A percentile compares a stretch with the other conserved stretches of the same genome.
These are phyloP conservation scores for Drosophila sucinea DNA, from an alignment of 1,140 invertebrate species.

Conservation along the genomic window DNA sequence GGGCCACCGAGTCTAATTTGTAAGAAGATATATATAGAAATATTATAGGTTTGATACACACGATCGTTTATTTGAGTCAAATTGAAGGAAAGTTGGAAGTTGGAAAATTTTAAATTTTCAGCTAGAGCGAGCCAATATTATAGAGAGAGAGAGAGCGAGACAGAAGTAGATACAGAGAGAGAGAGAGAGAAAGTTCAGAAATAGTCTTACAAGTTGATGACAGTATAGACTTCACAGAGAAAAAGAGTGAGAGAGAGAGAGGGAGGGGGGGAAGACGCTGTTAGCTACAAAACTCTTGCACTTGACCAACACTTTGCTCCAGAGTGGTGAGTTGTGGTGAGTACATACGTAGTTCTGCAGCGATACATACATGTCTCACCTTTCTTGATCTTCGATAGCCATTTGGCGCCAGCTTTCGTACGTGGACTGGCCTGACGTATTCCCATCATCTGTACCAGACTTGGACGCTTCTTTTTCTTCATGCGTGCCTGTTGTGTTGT, in stretches of 20 bases:
- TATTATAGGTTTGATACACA: slow-evolving; percentile 18
- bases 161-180: slow-evolving; percentile 22
- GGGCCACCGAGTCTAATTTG: slow-evolving; percentile 87
- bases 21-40: slow-evolving; percentile 26
- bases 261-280: slow-evolving; percentile 52
- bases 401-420: slow-evolving; percentile 92
- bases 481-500: slow-evolving; percentile 84
- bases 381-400: slow-evolving; percentile 93
- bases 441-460: slow-evolving; percentile 91
- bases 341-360: slow-evolving; percentile 50
- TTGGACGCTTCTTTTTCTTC: slow-evolving; percentile 90
- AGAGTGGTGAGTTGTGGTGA: neutral
- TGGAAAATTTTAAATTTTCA: slow-evolving; percentile 69
- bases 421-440: slow-evolving; percentile 90
- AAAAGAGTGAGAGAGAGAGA: slow-evolving; percentile 16
- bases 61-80: neutral
- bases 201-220: slow-evolving; percentile 5
- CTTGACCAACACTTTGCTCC: slow-evolving; percentile 35
- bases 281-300: slow-evolving; percentile 71
- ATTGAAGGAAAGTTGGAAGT: slow-evolving; percentile 35
- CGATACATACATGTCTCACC: slow-evolving; percentile 84
- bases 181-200: slow-evolving; percentile 33
- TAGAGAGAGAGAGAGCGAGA: slow-evolving; percentile 21
- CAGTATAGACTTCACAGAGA: slow-evolving; percentile 23
- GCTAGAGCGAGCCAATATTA: slow-evolving; percentile 73